These are phyloP conservation scores for Ancistrus triradiatus DNA, from an alignment of 2,113 vertebrate genomes.

Conservation along the genomic window DNA sequence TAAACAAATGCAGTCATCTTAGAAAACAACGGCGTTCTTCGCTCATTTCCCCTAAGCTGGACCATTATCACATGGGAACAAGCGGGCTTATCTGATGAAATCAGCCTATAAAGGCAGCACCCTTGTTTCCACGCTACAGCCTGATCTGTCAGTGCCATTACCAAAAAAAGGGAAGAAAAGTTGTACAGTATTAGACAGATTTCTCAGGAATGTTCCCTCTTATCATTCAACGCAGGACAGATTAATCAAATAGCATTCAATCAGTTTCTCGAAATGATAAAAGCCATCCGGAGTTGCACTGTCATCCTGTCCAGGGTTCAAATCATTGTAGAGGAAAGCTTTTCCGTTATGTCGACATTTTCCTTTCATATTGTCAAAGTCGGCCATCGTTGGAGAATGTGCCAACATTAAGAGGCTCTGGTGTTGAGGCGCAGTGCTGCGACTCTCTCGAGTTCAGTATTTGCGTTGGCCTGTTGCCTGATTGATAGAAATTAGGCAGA, in stretches of 20 bases:
- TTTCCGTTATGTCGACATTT: constrained; percentile 22
- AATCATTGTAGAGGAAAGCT: too few species aligned
- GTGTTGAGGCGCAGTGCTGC: constrained; percentile 27
- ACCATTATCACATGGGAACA: constrained; percentile 70
- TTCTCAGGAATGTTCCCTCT: too few species aligned
- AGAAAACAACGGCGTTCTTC: constrained; percentile 39
- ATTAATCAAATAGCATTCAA: constrained; percentile 48
- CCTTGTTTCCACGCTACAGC: constrained; percentile 33
- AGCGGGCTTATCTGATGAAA: constrained; percentile 55
- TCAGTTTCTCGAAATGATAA: constrained; percentile 33
- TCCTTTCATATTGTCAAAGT: constrained; percentile 18
- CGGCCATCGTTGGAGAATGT: constrained; percentile 39
- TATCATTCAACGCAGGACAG: too few species aligned
- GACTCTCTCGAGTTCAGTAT: constrained; percentile 36
- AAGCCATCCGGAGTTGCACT: too few species aligned
- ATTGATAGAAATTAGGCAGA: constrained; percentile 23
- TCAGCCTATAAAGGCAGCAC: constrained; percentile 33
- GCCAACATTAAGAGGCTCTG: constrained; percentile 14
- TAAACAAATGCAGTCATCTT: constrained; percentile 23
- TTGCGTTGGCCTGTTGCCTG: constrained; percentile 43
- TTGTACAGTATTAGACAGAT: too few species aligned
- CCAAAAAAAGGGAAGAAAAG: too few species aligned
- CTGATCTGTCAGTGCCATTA: constrained; percentile 11
- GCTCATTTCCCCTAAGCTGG: constrained; percentile 59
- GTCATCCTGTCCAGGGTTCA: too few species aligned